Conservation (phyloP, 1,140 invertebrate genomes). For the Ylistrum balloti region DNA sequence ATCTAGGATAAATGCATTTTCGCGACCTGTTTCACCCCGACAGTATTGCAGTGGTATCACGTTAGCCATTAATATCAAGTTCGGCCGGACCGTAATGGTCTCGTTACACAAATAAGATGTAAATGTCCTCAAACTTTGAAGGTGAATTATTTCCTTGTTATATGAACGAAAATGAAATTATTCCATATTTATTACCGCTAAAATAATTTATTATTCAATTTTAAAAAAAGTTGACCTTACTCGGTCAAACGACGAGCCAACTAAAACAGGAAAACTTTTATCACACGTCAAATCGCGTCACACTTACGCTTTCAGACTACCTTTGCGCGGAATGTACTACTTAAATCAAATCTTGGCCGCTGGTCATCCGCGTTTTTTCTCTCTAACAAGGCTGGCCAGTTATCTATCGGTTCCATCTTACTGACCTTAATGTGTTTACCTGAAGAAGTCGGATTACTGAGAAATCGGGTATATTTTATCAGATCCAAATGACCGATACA, state of each 20-base stretch:
- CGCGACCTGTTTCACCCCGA: neutral
- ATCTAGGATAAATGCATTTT: slow-evolving; percentile 15
- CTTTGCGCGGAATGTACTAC: neutral
- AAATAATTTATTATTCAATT: too few relatives aligned
- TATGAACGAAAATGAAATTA: too few relatives aligned
- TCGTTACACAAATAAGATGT: neutral
- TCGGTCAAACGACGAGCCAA: too few relatives aligned
- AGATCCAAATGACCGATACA: slow-evolving; percentile 3
- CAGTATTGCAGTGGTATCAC: neutral
- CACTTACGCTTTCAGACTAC: neutral
- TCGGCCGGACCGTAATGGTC: neutral
- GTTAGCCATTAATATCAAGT: neutral
- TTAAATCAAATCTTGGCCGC: neutral
- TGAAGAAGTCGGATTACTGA: slow-evolving; percentile 8
- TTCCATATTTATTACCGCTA: too few relatives aligned
- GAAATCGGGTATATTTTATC: neutral
- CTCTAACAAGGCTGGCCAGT: slow-evolving; percentile 25
- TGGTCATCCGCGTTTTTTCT: neutral
- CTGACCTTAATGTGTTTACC: slow-evolving; percentile 38
- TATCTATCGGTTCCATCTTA: neutral
- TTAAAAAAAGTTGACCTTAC: too few relatives aligned
- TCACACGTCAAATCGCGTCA: neutral
- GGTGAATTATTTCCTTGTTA: too few relatives aligned
- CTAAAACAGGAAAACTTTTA: too few relatives aligned
- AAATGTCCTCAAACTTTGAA: neutral